Conservation (phyloP, 1,140 invertebrate genomes). For the Nautilus pompilius region DNA sequence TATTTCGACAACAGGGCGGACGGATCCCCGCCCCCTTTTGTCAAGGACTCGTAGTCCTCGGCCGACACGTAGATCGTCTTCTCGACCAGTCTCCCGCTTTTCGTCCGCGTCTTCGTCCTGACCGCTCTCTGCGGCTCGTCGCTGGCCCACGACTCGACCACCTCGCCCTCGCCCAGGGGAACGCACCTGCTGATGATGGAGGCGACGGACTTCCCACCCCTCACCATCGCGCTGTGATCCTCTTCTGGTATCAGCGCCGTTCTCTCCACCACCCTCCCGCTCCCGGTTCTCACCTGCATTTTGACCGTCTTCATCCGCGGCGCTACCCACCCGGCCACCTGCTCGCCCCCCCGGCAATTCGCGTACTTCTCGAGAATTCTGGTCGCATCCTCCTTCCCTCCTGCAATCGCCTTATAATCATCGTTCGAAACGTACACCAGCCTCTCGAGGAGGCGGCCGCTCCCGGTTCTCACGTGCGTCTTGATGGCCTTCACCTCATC, state of each 20-base stretch:
- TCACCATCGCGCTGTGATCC: conserved; percentile 48
- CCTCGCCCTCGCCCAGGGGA: conserved; percentile 42
- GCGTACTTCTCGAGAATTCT: conserved; percentile 46
- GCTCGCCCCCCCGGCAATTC: conserved; percentile 36
- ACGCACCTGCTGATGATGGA: conserved; percentile 48
- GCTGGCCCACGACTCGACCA: conserved; percentile 46
- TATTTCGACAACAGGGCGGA: conserved; percentile 43
- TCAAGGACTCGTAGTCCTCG: conserved; percentile 50
- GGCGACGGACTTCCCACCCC: conserved; percentile 38
- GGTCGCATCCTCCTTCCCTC: conserved; percentile 40
- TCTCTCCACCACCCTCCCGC: conserved; percentile 50
- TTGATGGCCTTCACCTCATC: conserved; percentile 52
- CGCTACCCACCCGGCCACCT: conserved; percentile 49
- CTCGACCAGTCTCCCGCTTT: conserved; percentile 50
- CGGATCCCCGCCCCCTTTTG: conserved; percentile 36
- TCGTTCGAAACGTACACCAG: conserved; percentile 49
- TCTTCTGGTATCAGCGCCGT: conserved; percentile 49
- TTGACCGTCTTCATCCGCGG: conserved; percentile 53
- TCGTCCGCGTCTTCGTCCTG: conserved; percentile 49
- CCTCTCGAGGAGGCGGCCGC: conserved; percentile 48
- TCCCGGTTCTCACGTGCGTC: conserved; percentile 51
- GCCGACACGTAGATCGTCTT: conserved; percentile 49
- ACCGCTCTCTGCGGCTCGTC: conserved; percentile 47
- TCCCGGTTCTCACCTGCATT: conserved; percentile 50
- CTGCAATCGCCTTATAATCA: conserved; percentile 49